These are phyloP conservation scores for Trichomycterus rosablanca DNA, from an alignment of 2,113 vertebrate species.

Conservation along the genomic window DNA sequence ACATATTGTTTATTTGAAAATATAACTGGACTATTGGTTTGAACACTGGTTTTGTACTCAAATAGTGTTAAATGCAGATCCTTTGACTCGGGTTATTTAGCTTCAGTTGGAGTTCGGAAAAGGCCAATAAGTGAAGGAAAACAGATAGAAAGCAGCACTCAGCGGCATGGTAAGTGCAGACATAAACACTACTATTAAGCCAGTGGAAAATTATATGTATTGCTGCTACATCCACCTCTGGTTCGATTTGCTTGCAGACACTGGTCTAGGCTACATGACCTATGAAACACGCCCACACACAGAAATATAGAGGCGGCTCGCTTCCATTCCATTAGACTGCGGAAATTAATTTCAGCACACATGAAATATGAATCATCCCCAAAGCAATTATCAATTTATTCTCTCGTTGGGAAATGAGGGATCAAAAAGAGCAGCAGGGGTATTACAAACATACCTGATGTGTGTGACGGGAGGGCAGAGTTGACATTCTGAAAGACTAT, in stretches of 20 bases:
- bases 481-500: too few relatives aligned
- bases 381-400: conserved; percentile 11
- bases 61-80: conserved; percentile 5
- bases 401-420: conserved; percentile 6
- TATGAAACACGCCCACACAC: conserved; percentile 1
- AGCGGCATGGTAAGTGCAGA: background rate
- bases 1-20: too few relatives aligned
- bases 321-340: conserved; percentile 8
- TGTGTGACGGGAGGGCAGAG: too few relatives aligned
- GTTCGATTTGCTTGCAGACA: conserved; percentile 28
- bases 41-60: too few relatives aligned
- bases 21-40: too few relatives aligned
- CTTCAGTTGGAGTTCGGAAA: background rate
- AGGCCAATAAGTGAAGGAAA: conserved; percentile 6
- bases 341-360: conserved; percentile 13
- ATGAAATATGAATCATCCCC: conserved; percentile 22
- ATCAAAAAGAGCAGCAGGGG: background rate
- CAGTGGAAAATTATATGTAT: conserved; percentile 25
- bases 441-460: background rate
- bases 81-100: background rate
- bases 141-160: background rate
- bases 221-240: conserved; percentile 19
- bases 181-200: conserved; percentile 35
- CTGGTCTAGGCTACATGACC: conserved; percentile 6
- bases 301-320: background rate